Conservation (phyloP, 2,888 invertebrate species). For the Acronicta psi region DNA sequence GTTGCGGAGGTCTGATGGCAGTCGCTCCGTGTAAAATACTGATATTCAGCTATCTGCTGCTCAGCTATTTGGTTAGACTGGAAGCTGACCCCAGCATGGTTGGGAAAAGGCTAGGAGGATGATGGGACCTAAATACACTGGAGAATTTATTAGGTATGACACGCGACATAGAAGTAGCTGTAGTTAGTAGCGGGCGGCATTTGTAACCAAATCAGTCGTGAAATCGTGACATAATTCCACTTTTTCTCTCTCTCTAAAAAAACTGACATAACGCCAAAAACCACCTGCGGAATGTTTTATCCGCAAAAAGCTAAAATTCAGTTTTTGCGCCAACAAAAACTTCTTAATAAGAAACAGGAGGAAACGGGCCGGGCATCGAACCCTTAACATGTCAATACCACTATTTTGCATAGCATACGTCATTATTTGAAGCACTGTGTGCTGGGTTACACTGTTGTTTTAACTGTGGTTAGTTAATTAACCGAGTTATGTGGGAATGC, state of each 20-base stretch:
- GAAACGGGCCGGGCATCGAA: slow-evolving; percentile 79
- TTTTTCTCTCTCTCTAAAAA: slow-evolving; percentile 7
- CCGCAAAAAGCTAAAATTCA: slow-evolving; percentile 53
- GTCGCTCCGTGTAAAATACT: no score
- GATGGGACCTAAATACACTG: no score
- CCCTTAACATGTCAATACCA: slow-evolving; percentile 83
- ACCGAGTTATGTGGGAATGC: no score
- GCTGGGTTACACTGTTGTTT: slow-evolving; percentile 26
- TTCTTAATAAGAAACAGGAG: slow-evolving; percentile 74
- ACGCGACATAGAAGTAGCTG: no score
- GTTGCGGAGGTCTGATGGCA: no score
- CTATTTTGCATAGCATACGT: slow-evolving; percentile 84
- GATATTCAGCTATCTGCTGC: no score
- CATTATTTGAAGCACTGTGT: slow-evolving; percentile 74
- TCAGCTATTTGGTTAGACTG: no score
- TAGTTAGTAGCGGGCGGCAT: background rate
- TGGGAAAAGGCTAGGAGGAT: no score
- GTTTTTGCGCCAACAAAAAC: slow-evolving; percentile 68
- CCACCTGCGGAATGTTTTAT: slow-evolving; percentile 55
- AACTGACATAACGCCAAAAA: slow-evolving; percentile 48
- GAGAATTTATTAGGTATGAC: no score
- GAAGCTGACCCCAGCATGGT: no score
- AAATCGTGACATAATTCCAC: slow-evolving; percentile 13
- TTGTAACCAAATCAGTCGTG: slow-evolving; percentile 17
- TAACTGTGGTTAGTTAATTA: slow-evolving; percentile 27